Evolutionary conservation across 1,140 invertebrate species (phyloP).

Genomic region (Adoxophyes honmai): DNA sequence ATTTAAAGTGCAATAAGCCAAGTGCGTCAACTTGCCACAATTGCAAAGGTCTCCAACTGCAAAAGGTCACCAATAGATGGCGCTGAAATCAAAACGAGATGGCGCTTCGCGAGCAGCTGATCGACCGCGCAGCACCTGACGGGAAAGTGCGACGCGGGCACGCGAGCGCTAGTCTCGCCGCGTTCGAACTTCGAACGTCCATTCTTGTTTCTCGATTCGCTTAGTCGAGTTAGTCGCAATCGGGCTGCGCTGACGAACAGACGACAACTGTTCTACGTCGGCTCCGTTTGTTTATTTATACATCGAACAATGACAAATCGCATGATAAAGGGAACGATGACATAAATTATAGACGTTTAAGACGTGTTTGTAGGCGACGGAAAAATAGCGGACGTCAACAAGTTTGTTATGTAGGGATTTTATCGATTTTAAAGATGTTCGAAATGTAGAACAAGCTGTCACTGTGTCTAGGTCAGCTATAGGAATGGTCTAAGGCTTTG

Average conservation of each 20-base stretch:
- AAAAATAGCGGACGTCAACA: neutral
- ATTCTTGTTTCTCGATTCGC: too few relatives aligned
- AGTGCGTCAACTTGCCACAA: neutral
- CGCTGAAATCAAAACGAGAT: neutral
- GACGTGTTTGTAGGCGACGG: neutral
- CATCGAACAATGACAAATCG: neutral
- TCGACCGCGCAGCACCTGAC: constrained; percentile 7
- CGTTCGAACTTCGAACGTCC: too few relatives aligned
- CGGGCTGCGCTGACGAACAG: neutral
- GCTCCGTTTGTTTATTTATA: neutral
- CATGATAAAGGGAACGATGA: constrained; percentile 9
- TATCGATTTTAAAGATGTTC: constrained; percentile 13
- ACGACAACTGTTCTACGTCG: neutral
- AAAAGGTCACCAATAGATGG: constrained; percentile 11
- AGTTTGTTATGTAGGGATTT: neutral
- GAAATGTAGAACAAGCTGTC: constrained; percentile 13
- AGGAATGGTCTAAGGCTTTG: neutral
- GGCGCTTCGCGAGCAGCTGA: constrained; percentile 11
- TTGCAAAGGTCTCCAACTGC: neutral
- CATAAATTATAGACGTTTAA: neutral
- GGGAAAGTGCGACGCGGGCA: neutral
- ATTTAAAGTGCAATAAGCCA: neutral
- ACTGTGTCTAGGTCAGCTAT: constrained; percentile 5
- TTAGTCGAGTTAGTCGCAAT: constrained; percentile 8
- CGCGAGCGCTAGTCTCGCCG: too few relatives aligned